Conservation (phyloP, 2,113 vertebrate genomes). For the Alligator mississippiensis region DNA sequence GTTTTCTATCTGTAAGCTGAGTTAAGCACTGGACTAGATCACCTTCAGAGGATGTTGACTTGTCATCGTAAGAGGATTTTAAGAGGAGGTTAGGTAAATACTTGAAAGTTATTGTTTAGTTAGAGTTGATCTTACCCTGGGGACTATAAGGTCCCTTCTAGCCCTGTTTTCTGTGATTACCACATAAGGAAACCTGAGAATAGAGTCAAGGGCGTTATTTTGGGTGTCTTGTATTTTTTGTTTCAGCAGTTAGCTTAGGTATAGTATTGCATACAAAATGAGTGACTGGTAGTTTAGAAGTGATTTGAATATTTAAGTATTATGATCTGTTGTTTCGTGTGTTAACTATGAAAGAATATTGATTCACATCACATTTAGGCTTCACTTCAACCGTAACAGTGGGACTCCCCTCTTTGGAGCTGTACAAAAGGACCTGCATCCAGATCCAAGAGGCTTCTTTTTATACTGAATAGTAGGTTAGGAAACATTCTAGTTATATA, state of each 20-base stretch:
- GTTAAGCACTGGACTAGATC: too few relatives aligned
- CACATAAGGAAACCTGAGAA: neutral
- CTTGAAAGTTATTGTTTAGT: too few relatives aligned
- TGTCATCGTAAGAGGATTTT: too few relatives aligned
- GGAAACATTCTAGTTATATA: constrained; percentile 24
- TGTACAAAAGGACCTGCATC: neutral
- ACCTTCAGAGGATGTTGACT: too few relatives aligned
- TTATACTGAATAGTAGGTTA: neutral
- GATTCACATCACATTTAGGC: constrained; percentile 43
- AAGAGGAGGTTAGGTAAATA: too few relatives aligned
- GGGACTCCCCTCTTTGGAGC: neutral
- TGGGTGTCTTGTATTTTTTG: neutral
- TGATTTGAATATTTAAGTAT: constrained; percentile 33
- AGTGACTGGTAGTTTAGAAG: constrained; percentile 33
- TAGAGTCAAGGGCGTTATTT: neutral
- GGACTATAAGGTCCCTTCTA: too few relatives aligned
- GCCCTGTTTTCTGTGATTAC: too few relatives aligned
- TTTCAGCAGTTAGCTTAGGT: neutral
- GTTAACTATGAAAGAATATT: constrained; percentile 25
- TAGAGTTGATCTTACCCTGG: too few relatives aligned
- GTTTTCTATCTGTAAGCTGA: too few relatives aligned
- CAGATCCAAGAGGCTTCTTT: neutral
- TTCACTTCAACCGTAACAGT: neutral
- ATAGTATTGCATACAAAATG: neutral
- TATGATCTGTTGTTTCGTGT: constrained; percentile 50